Base-by-base conservation (phyloP, 2,888 invertebrate species). In the Meta bourneti region DNA sequence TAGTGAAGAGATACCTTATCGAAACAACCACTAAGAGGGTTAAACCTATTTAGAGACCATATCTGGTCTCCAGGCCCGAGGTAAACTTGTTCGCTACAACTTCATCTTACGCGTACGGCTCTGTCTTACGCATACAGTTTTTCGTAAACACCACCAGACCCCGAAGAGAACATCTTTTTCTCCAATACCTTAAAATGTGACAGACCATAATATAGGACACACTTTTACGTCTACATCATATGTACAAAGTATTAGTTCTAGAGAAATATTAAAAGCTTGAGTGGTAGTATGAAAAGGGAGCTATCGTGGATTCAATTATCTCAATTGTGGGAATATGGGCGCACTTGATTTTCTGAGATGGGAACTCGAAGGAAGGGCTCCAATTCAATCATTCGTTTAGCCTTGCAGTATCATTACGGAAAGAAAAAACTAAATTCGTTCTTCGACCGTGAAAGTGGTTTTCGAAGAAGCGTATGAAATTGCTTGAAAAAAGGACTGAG, bases 281-380 rank as follows among this genome's bases (percentile, higher is more conserved):
- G 19, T 19, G 19, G 6, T 51, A 11, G 49, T 51, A 71, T 51
- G 71, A 71, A 82, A 71, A 69, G 16, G 20, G 71, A 70, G 70
- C 70, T 7, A 71, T 51, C 19, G 5, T 6, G 20, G 6, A 82
- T 82, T 71, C 81, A 82, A 71, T 82, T 82, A 82, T 20, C 51
- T n/a, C 71, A 82, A 48, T 82, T 71, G 19, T 71, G 34, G 61
- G 81, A 71, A 19, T 51, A 19, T 6, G 71, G 19, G 49, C 49
- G 70, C 19, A 49, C 51, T 70, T 70, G 81, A 70, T 49, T 71
- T 82, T 82, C n/a, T 4, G n/a, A 51, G 49, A 49, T 13, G 11
- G 0, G 49, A 11, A 0, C 19, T n/a, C 4, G 34, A 16, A 13
- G 7, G 7, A 8, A 6, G 16, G 0, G 34, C 6, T 16, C 4